Percentiles rank a stretch among this genome's conserved stretches.
Conservation (phyloP, 2,113 vertebrate genomes). For the Leptocoma aspasia region DNA sequence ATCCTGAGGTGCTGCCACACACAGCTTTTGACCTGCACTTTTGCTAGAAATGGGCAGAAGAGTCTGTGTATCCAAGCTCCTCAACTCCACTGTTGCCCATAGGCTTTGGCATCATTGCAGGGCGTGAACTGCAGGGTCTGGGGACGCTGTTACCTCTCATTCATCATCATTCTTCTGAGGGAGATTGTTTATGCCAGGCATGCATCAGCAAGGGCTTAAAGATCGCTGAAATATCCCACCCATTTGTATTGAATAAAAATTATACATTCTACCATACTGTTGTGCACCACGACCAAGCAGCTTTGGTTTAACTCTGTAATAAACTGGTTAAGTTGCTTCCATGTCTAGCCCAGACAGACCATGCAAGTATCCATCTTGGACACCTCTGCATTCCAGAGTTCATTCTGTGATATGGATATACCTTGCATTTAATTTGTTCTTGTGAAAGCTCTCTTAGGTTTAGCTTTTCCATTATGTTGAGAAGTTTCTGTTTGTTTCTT, state of each 20-base stretch:
- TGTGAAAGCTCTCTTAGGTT: neutral
- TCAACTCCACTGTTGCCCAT: neutral
- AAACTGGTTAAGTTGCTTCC: neutral
- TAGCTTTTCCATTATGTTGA: neutral
- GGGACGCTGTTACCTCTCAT: neutral
- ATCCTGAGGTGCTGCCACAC: neutral
- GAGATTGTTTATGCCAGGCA: neutral
- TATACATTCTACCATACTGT: neutral
- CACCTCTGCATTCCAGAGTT: neutral
- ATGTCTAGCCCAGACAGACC: neutral
- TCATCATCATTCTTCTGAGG: neutral
- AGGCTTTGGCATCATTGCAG: neutral
- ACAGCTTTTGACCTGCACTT: neutral
- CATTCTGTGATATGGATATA: neutral
- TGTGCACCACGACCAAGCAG: neutral
- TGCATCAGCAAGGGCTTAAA: neutral
- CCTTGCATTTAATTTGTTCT: neutral
- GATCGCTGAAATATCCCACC: neutral
- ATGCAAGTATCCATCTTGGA: neutral
- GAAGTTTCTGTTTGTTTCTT: neutral
- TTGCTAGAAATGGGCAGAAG: neutral
- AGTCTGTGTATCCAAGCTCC: rapidly evolving
- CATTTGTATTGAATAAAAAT: neutral
- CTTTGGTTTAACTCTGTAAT: neutral
- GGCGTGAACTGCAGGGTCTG: rapidly evolving